Conservation (phyloP, 2,113 vertebrate species). For the Sorex fumeus region DNA sequence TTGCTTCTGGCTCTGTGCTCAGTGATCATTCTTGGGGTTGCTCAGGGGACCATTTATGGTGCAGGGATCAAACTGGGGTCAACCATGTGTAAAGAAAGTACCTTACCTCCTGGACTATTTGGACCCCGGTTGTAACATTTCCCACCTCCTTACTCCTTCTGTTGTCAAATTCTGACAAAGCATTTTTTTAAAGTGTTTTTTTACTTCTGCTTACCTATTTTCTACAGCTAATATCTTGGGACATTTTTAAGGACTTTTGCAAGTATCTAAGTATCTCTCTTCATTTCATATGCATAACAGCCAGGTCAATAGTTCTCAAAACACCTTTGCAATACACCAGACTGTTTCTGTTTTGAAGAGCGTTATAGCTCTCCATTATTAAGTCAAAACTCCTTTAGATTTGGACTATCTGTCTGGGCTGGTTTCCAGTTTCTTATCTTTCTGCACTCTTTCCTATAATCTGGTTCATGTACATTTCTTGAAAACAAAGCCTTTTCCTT, state of each 20-base stretch:
- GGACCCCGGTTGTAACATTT: not conserved
- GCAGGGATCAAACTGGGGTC: too few relatives aligned
- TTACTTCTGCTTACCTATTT: not conserved
- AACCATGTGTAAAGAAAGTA: too few relatives aligned
- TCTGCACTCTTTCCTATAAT: not conserved
- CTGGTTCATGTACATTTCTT: not conserved
- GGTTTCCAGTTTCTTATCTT: not conserved
- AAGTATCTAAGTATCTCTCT: not conserved
- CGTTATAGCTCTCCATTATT: not conserved
- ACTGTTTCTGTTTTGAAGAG: not conserved
- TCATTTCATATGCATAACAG: not conserved
- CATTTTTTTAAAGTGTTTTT: not conserved
- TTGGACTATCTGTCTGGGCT: not conserved
- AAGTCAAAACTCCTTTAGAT: not conserved
- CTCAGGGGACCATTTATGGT: too few relatives aligned
- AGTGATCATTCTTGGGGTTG: too few relatives aligned
- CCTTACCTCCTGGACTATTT: too few relatives aligned
- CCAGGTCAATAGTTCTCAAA: not conserved
- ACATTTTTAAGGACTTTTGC: not conserved
- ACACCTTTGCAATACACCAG: not conserved
- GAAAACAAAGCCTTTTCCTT: not conserved
- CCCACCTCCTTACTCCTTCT: not conserved
- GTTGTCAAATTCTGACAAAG: not conserved
- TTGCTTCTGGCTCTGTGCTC: too few relatives aligned
- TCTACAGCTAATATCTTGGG: not conserved